Percentiles rank a stretch among this genome's conserved stretches.
These are phyloP conservation scores for Tamandua tetradactyla DNA, from an alignment of 2,797 vertebrate species.

Conservation along the genomic window DNA sequence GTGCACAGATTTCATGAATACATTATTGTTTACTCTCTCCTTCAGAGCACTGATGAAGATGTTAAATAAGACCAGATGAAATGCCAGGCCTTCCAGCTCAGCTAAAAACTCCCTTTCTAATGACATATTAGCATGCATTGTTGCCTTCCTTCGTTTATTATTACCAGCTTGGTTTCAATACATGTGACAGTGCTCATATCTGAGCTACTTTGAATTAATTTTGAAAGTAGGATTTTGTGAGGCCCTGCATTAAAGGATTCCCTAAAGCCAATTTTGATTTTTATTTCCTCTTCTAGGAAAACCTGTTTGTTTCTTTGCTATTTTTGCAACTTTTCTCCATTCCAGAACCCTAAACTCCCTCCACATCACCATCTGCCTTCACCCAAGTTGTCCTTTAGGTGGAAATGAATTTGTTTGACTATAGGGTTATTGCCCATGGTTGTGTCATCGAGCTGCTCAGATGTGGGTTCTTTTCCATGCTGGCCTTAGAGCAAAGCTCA, in stretches of 20 bases:
- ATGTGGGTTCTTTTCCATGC: background rate
- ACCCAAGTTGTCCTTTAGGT: background rate
- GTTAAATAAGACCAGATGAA: slow-evolving; percentile 78
- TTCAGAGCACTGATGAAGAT: slow-evolving; percentile 80
- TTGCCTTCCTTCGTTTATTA: background rate
- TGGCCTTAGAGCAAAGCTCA: background rate
- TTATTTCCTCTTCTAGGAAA: slow-evolving; percentile 2
- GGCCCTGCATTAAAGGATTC: slow-evolving; percentile 11
- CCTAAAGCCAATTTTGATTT: slow-evolving; percentile 24
- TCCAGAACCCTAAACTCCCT: background rate
- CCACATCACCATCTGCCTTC: background rate
- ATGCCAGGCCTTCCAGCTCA: slow-evolving; percentile 62
- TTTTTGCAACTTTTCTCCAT: background rate
- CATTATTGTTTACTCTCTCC: slow-evolving; percentile 69
- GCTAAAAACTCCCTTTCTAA: slow-evolving; percentile 59
- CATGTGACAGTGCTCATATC: background rate
- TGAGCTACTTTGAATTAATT: slow-evolving; percentile 53
- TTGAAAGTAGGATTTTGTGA: slow-evolving; percentile 35
- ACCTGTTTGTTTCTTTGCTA: background rate
- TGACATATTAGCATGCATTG: background rate
- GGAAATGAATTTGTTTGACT: background rate
- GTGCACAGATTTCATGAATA: slow-evolving; percentile 73
- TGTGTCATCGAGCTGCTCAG: background rate
- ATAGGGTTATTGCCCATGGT: background rate
- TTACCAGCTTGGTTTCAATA: background rate